Base-by-base conservation (phyloP, 53 echinoderm and acorn worm species). In the Temnopleurus reevesii region DNA sequence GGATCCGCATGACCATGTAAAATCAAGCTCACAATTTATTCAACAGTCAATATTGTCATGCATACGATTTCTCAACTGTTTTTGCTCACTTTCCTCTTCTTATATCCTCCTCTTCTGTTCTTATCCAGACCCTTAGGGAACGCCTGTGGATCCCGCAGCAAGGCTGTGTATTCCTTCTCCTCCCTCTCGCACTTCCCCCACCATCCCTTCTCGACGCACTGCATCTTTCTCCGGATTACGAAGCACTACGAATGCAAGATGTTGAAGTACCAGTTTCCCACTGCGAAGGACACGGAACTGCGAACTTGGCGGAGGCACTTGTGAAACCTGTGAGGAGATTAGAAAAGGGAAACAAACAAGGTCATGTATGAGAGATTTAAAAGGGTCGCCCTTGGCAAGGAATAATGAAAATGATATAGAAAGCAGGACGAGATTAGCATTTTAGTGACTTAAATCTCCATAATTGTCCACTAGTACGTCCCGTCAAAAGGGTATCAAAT, bases 231-330 rank as follows among this genome's bases (percentile, higher is more conserved):
- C 15, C 95, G 79, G 18, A 91, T 89, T 5, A 95, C 95, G 81
- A 97, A 97, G 76, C 97, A 97, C 17, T 94, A 30, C 0, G 91
- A 77, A 51, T 89, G 81, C 31, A 97, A 86, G 10, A 89, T 76
- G 93, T 97, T 97, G 90, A 95, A 97, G 77, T 53, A 97, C 13
- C 83, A 63, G 4, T 94, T 91, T 8, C 95, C 97, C 4, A 95
- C 93, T 24, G 91, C 84, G 45, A 53, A 90, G 24, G 92, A 64
- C 59, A 85, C 86, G 2, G 35, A 8, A 27, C 77, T 92, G 30
- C 76, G 55, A 8, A 92, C 92, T 38, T 90, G 92, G n/a, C 92
- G 90, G 9, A 90, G 86, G 58, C 92, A 92, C 61, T 90, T 92
- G 90, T 92, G 92, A 46, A 92, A 92, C 53, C 92, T 92, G 90